A percentile compares a stretch with the other conserved stretches of the same genome.
Conservation (phyloP, 2,113 vertebrate species). For the Bostrychus sinensis region DNA sequence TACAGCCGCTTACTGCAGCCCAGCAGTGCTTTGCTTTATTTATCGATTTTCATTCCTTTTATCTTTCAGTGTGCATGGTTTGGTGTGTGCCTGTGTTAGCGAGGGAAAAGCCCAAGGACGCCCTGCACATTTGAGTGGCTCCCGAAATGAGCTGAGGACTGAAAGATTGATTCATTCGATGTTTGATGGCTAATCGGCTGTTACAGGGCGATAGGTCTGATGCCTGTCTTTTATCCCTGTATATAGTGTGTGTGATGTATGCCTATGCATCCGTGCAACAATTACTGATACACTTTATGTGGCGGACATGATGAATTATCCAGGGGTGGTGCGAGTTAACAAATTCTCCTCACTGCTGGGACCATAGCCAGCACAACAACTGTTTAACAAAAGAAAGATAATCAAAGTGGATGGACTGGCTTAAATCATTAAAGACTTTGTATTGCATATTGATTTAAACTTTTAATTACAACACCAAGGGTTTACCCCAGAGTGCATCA, state of each 20-base stretch:
- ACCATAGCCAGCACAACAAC: background rate
- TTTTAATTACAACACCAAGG: background rate
- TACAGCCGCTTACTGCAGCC: conserved; percentile 58
- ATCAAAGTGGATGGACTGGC: background rate
- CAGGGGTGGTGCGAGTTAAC: conserved; percentile 16
- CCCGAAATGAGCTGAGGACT: conserved; percentile 47
- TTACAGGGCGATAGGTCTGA: conserved; percentile 36
- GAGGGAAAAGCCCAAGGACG: conserved; percentile 52
- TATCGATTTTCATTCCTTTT: conserved; percentile 68
- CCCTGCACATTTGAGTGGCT: conserved; percentile 30
- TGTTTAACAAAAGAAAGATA: conserved; percentile 6
- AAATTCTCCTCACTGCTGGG: conserved; percentile 14
- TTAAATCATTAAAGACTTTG: background rate
- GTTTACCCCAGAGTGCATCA: background rate
- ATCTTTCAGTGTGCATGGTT: conserved; percentile 38
- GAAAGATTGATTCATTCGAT: conserved; percentile 48
- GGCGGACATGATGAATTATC: conserved; percentile 6
- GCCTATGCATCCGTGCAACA: background rate
- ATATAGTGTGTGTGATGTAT: conserved; percentile 15
- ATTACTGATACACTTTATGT: conserved; percentile 4
- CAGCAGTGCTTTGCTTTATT: conserved; percentile 63
- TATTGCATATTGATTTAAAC: background rate
- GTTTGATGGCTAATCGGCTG: conserved; percentile 58
- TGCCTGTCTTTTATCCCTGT: conserved; percentile 6
- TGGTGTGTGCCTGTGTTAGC: conserved; percentile 9